phyloP scores from a whole-genome alignment of 1,140 invertebrate genomes.

The Penaeus japonicus region DNA sequence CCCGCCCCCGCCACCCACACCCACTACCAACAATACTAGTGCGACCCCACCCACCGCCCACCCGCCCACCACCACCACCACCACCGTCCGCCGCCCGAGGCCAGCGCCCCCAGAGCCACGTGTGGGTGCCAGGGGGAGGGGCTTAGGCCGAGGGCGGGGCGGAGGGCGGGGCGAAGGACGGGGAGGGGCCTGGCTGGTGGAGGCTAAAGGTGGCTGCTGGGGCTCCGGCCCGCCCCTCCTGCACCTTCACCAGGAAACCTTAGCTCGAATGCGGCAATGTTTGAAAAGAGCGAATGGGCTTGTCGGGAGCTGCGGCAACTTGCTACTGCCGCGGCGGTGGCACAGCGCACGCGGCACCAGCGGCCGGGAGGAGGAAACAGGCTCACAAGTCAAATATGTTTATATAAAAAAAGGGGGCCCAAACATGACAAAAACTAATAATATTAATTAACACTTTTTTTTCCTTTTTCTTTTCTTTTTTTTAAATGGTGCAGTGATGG shows the following conservation, averaged over 20 bases:
- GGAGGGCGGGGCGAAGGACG: neutral
- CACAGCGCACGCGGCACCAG: slow-evolving; percentile 16
- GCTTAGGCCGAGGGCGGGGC: neutral
- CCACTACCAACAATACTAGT: neutral
- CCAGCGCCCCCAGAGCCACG: neutral
- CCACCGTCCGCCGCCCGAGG: neutral
- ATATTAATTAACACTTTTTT: too few relatives aligned
- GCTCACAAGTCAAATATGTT: neutral
- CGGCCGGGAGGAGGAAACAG: slow-evolving; percentile 2
- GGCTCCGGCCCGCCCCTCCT: slow-evolving; percentile 2
- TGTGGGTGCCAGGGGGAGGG: neutral
- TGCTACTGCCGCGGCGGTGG: slow-evolving; percentile 19
- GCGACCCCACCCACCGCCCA: slow-evolving; percentile 7
- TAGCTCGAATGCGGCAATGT: slow-evolving; percentile 12
- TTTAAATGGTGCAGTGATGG: neutral
- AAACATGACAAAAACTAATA: neutral
- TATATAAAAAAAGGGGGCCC: neutral
- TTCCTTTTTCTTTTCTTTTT: neutral
- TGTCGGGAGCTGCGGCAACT: neutral
- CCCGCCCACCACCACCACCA: slow-evolving; percentile 19
- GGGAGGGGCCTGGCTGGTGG: neutral
- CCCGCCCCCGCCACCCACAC: neutral
- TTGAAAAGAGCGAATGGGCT: slow-evolving; percentile 2
- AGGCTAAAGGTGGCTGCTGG: neutral
- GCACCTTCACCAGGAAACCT: slow-evolving; percentile 7